Evolutionary conservation across 2,888 invertebrate genomes (phyloP), one percentile per base, ranked within the genome.

Genomic region (Polyploca ridens): DNA sequence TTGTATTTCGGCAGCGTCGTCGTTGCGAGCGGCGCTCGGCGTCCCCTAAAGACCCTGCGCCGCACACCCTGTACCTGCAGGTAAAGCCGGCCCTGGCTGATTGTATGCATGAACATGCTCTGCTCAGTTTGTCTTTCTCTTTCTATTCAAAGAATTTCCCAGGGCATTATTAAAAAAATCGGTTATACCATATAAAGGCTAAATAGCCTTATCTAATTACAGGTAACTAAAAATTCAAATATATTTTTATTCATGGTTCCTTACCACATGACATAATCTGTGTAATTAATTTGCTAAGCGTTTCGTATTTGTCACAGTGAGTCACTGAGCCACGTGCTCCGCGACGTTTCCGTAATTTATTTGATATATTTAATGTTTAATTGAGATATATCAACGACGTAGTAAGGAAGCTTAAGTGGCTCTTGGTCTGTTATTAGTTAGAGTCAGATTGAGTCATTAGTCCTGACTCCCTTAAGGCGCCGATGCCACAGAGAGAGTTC

Each of bases 331-430:
- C 61, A 61, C 61, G 61, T 61, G 61, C 41, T 19, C 1, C 33
- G 6, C 27, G 61, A 61, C 61, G 27, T 61, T 61, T 61, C 61
- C 61, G 38, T 61, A 61, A 61, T 61, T 61, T 41, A 27, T 13
- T 61, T 61, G 41, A 61, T 61, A 41, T 61, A 61, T 61, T 61
- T 27, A 27, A 41, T 61, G 61, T 16, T 60, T 61, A 19, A 54
- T 54, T 54, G 54, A 54, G 19, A 54, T 19, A 54, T 5, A 16
- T 49, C 54, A 54, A 19, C 54, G 19, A 19, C 54, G 19, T 10
- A 54, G 54, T 19, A 7, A 19, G n/a, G 46, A n/a, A 54, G 19
- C 54, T 19, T 19, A 16, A 54, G 7, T 19, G 54, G 2, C 54
- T 19, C 10, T 16, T 54, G 14, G 10, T n/a, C 5, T 16, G 14